These are phyloP conservation scores for Echinops telfairi DNA, from an alignment of 2,113 vertebrate genomes.

Conservation along the genomic window DNA sequence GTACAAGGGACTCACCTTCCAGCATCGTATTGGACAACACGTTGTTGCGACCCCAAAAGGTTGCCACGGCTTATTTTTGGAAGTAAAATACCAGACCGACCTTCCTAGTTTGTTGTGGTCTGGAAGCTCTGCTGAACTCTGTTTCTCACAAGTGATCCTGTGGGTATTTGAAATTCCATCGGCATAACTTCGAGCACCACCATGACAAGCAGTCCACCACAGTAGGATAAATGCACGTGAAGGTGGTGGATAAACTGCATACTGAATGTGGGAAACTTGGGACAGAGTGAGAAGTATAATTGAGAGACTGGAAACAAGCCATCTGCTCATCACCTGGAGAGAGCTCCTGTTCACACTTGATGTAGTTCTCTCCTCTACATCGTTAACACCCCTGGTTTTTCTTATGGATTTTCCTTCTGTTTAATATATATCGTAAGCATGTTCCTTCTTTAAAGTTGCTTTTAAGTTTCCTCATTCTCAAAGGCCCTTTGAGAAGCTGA, in stretches of 20 bases:
- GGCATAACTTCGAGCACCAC: background rate
- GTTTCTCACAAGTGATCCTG: background rate
- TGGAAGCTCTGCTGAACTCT: background rate
- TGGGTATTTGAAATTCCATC: background rate
- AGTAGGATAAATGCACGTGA: background rate
- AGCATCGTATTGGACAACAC: background rate
- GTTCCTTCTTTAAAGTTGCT: background rate
- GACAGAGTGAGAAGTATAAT: background rate
- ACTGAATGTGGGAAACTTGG: background rate
- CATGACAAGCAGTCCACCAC: background rate
- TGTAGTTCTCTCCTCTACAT: background rate
- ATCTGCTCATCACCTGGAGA: background rate
- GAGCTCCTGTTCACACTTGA: too few relatives aligned
- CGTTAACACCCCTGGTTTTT: background rate
- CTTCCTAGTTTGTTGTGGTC: background rate
- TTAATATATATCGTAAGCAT: background rate
- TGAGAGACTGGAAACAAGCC: background rate
- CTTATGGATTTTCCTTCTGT: background rate
- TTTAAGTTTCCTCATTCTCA: background rate
- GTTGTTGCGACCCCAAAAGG: background rate
- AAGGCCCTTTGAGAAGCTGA: background rate
- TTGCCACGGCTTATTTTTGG: background rate
- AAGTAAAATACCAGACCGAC: background rate
- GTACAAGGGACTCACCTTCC: background rate
- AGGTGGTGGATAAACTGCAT: background rate